Evolutionary conservation across 2,113 vertebrate genomes (phyloP), one percentile per base, ranked within the genome.

Genomic region (Hyaena hyaena): DNA sequence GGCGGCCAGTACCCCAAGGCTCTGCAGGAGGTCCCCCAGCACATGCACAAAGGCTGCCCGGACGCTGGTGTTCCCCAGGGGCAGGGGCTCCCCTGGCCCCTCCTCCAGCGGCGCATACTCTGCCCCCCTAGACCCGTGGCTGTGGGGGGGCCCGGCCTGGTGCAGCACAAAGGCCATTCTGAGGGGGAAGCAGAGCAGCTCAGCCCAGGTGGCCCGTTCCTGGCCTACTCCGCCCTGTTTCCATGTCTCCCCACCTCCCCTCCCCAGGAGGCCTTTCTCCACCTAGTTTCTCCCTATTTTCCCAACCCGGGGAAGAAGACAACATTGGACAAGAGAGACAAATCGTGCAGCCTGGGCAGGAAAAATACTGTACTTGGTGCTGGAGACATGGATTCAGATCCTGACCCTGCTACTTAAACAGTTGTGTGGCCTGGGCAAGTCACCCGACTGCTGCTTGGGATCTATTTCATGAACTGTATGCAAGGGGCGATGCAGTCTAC

Each of bases 141-240:
- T 88, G 24, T 99, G 99, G 96, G 99, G 96, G 1, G 98, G 98
- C 8, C 99, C 99, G 10, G 99, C 99, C 97, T 99, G 99, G 94
- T 99, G 99, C 82, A 99, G 99, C 98, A 99, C 99, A 98, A 99
- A 99, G 92, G 99, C 99, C 99, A 99, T 99, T 95, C 99, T 99
- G 98, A 39, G 82, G 97, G 91, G 94, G 81, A 91, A 98, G 95
- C 58, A 88, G 82, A 97, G 81, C 17, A 5, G 84, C 80, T 98
- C 74, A 96, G 97, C 24, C 12, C 80, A 31, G 84, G 69, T 1
- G 8, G 55, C 63, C 89, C 15, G 50, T 65, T 82, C 84, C 71
- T 14, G 17, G 71, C 69, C 65, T 68, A 91, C 31, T 63, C 71
- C 28, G 15, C 66, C 79, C 53, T n/a, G 2, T 26, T 31, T 43